These are phyloP conservation scores for Erannis defoliaria DNA, from an alignment of 2,888 invertebrate genomes.

Conservation along the genomic window DNA sequence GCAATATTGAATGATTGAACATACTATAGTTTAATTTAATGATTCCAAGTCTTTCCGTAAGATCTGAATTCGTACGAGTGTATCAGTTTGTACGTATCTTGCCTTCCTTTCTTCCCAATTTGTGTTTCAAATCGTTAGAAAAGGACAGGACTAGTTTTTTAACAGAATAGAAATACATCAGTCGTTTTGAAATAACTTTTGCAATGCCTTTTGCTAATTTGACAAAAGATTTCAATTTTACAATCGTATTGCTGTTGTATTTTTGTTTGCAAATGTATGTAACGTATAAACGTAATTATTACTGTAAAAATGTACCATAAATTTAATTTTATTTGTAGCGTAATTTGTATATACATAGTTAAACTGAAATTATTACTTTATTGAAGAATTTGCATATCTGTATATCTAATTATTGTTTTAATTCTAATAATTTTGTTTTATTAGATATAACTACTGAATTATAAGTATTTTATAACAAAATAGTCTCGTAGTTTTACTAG, in stretches of 20 bases:
- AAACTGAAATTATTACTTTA: conserved; percentile 62
- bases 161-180: conserved; percentile 48
- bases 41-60: conserved; percentile 46
- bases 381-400: conserved; percentile 75
- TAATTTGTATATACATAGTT: conserved; percentile 76
- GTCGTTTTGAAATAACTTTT: conserved; percentile 41
- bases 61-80: conserved; percentile 60
- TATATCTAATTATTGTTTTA: conserved; percentile 51
- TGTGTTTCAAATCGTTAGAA: conserved; percentile 49
- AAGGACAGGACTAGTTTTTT: conserved; percentile 43
- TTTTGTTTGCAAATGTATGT: conserved; percentile 48
- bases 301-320: conserved; percentile 78
- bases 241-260: conserved; percentile 44
- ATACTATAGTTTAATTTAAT: conserved; percentile 44
- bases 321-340: conserved; percentile 62
- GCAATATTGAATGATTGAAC: conserved; percentile 65
- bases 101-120: conserved; percentile 50
- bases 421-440: conserved; percentile 52
- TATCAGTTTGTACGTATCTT: conserved; percentile 37
- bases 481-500: conserved; percentile 68
- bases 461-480: conserved; percentile 77
- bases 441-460: conserved; percentile 71
- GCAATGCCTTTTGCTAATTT: conserved; percentile 29
- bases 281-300: conserved; percentile 51
- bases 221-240: conserved; percentile 24